Evolutionary conservation across 1,140 invertebrate species (phyloP), one percentile per base, ranked within the genome.

Genomic region (Anoplolepis gracilipes): DNA sequence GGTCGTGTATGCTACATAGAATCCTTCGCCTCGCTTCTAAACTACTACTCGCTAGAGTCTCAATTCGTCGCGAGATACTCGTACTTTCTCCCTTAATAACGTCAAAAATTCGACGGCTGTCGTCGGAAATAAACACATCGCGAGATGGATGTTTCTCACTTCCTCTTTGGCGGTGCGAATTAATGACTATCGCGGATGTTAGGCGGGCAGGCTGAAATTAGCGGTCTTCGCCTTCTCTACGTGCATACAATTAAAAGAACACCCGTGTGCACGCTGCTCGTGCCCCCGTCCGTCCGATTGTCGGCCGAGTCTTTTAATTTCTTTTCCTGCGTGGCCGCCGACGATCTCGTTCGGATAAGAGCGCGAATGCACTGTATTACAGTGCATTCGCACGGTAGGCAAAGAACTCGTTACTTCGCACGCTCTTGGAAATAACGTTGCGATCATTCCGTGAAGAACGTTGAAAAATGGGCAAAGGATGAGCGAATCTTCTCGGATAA

Each of bases 381-480:
- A 70, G 89, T 73, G 89, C 62, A 90, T 90, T 90, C 90, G 89
- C 90, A 90, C 90, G 90, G 84, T 85, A 90, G 75, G 79, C 86
- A 78, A 86, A 78, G 86, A 88, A 90, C 86, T 88, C 87, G 84
- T 79, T 76, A 72, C 79, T 90, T 90, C 90, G 90, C 90, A 90
- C 90, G 90, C 88, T 88, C 88, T 86, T 85, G 89, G 84, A 90
- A 90, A 90, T 81, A 62, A 82, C 62, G 84, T 90, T 89, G 82
- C 65, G 69, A 90, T 90, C 87, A 90, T 73, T 91, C 78, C 89
- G 86, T 85, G 73, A 64, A 81, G 90, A 84, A 79, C 82, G 75
- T 25, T 65, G 78, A 49, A 19, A 10, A 49, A 49, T 55, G 53
- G 16, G 65, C 78, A 36, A 81, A 46, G 65, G 72, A 81, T 72